Percentiles rank a stretch among this genome's conserved stretches.
Conservation (phyloP, 2,797 vertebrate species). For the Yasuhikotakia modesta region DNA sequence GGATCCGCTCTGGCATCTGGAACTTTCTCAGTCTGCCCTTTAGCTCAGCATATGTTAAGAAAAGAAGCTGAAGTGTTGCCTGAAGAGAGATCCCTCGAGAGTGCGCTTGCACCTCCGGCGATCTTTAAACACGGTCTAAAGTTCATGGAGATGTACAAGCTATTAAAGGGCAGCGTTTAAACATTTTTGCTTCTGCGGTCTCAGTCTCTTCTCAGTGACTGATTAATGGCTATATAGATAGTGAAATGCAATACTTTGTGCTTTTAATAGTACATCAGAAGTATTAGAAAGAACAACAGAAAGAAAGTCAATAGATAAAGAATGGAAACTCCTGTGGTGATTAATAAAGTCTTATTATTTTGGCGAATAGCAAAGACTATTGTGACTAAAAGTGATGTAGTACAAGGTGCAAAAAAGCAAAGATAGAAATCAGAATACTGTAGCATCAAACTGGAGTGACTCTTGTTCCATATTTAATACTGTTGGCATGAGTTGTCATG, state of each 20-base stretch:
- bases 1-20: constrained; percentile 25
- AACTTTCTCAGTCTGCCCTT: constrained; percentile 41
- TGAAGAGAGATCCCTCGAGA: constrained; percentile 43
- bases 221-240: neutral
- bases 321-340: neutral
- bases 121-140: constrained; percentile 30
- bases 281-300: neutral
- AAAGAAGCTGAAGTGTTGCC: constrained; percentile 27
- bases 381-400: too few relatives aligned
- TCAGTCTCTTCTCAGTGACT: neutral
- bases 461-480: constrained; percentile 32
- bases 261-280: neutral
- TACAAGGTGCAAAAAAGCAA: neutral
- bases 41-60: constrained; percentile 42
- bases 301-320: neutral
- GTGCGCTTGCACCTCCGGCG: neutral
- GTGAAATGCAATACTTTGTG: neutral
- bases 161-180: constrained; percentile 28
- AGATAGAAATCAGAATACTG: neutral
- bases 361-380: neutral
- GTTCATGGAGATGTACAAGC: constrained; percentile 29
- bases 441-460: constrained; percentile 17
- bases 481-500: constrained; percentile 68
- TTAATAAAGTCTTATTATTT: neutral
- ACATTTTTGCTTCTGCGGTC: neutral